Conservation (phyloP, 2,113 vertebrate species). For the Hemiprocne comata region DNA sequence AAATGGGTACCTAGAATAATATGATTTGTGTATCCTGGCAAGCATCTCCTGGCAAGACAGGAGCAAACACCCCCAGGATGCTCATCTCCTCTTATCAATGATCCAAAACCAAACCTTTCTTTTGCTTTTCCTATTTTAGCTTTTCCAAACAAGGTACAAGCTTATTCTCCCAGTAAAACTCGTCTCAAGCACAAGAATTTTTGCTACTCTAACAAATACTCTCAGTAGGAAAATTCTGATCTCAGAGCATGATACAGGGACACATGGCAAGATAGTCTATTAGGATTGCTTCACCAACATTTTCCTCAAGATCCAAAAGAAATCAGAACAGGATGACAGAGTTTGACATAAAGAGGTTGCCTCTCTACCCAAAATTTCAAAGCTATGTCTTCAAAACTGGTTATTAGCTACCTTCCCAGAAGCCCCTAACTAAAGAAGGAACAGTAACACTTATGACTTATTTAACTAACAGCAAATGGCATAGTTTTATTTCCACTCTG, state of each 20-base stretch:
- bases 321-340: not conserved
- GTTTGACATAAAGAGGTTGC: not conserved
- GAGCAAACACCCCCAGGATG: not conserved
- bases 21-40: not conserved
- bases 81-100: not conserved
- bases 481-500: not conserved
- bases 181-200: not conserved
- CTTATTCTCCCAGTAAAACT: not conserved
- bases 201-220: not conserved
- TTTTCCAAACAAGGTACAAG: not conserved
- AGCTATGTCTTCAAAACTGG: not conserved
- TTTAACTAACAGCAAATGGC: not conserved
- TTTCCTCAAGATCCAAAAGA: not conserved
- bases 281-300: not conserved
- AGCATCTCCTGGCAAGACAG: not conserved
- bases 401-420: not conserved
- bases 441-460: not conserved
- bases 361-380: not conserved
- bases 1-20: not conserved
- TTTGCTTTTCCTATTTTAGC: not conserved
- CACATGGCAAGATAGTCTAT: not conserved
- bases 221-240: not conserved
- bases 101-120: not conserved
- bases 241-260: not conserved
- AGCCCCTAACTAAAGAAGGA: not conserved